Evolutionary conservation across 2,113 vertebrate species (phyloP).

Genomic region (Tor tambroides): DNA sequence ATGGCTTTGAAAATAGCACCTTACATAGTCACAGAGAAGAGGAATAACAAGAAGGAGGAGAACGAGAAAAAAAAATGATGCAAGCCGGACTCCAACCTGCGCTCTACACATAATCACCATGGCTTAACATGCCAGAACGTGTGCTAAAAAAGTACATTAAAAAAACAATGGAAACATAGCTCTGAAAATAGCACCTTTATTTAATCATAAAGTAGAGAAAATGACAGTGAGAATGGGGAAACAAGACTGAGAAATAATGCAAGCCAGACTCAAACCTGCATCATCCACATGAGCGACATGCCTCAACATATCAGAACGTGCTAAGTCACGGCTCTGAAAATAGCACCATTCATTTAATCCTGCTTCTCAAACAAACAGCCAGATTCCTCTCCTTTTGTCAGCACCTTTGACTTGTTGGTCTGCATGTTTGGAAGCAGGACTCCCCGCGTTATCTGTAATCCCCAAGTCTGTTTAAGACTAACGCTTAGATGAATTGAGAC

Average conservation of each 20-base stretch:
- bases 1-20: too few species aligned
- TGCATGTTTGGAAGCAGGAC: constrained; percentile 86
- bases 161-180: background rate
- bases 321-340: constrained; percentile 89
- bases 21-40: background rate
- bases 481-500: constrained; percentile 86
- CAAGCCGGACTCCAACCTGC: background rate
- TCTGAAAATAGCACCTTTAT: too few species aligned
- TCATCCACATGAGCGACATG: background rate
- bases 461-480: constrained; percentile 86
- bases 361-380: constrained; percentile 95
- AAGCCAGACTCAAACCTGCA: background rate
- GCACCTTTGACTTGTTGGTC: constrained; percentile 80
- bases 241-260: background rate
- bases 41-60: background rate
- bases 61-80: too few species aligned
- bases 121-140: background rate
- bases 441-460: constrained; percentile 89
- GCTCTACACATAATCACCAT: background rate
- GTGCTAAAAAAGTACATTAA: background rate
- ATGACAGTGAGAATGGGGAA: background rate
- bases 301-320: constrained; percentile 8
- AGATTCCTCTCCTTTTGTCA: constrained; percentile 84
- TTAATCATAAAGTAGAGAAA: too few species aligned
- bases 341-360: constrained; percentile 86